These are phyloP conservation scores for Lampris megalopsis DNA, from an alignment of 2,113 vertebrate genomes.

Conservation along the genomic window DNA sequence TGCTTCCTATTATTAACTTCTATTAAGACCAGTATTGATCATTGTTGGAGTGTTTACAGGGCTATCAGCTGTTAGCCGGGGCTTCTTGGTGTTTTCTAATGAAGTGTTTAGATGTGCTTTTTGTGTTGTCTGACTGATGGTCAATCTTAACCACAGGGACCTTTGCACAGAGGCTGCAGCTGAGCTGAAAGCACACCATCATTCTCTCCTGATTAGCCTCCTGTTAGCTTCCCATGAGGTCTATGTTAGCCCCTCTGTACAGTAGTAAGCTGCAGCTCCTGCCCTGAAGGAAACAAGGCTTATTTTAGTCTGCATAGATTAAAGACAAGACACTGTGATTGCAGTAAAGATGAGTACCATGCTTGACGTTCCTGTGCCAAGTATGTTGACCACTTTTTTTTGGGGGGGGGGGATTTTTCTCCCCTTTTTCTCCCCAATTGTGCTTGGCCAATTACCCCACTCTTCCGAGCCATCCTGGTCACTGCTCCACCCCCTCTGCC, in stretches of 20 bases:
- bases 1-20: not conserved
- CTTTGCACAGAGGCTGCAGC: not conserved
- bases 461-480: too few species aligned
- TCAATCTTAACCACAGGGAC: not conserved
- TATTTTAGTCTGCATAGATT: too few species aligned
- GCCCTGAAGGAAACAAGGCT: not conserved
- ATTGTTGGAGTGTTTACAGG: conserved; percentile 1
- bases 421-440: too few species aligned
- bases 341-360: too few species aligned
- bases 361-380: too few species aligned
- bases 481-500: too few species aligned
- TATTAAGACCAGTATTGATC: not conserved
- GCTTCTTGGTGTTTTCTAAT: conserved; percentile 18
- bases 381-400: too few species aligned
- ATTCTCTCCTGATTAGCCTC: conserved; percentile 4
- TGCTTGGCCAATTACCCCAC: too few species aligned
- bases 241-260: not conserved
- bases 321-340: too few species aligned
- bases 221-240: not conserved
- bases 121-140: not conserved
- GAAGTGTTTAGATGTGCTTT: conserved; percentile 26
- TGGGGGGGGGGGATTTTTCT: too few species aligned
- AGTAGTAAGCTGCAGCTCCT: not conserved
- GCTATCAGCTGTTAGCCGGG: conserved; percentile 1
- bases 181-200: not conserved